Conservation (phyloP, 2,888 invertebrate genomes). For the Schrankia costaestrigalis region DNA sequence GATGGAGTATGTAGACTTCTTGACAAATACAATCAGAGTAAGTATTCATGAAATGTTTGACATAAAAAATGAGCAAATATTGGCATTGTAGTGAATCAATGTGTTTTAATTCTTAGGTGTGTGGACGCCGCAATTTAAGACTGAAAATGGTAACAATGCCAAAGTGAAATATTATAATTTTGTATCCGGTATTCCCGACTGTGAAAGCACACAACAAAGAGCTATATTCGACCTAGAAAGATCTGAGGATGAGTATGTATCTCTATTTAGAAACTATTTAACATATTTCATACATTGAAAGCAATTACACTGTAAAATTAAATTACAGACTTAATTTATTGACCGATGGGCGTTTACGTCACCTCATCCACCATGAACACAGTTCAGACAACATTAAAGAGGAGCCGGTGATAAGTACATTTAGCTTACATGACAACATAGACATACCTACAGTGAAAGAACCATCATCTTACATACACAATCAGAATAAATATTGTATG, state of each 20-base stretch:
- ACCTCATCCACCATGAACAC: constrained; percentile 83
- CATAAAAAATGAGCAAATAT: background rate
- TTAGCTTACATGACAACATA: constrained; percentile 57
- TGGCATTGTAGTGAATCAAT: background rate
- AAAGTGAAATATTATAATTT: constrained; percentile 80
- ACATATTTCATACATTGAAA: background rate
- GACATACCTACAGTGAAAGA: constrained; percentile 72
- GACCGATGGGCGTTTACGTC: constrained; percentile 86
- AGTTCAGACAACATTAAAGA: constrained; percentile 68
- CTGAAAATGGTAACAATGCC: constrained; percentile 80
- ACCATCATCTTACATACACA: constrained; percentile 84
- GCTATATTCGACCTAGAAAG: constrained; percentile 83
- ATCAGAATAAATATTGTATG: constrained; percentile 88
- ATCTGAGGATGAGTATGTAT: constrained; percentile 79
- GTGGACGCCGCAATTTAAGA: constrained; percentile 84
- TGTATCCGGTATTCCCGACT: constrained; percentile 84
- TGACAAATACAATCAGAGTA: constrained; percentile 81
- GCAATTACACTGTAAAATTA: background rate
- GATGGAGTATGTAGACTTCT: constrained; percentile 84
- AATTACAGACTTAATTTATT: constrained; percentile 81
- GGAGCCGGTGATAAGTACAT: constrained; percentile 45
- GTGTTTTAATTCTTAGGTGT: constrained; percentile 45
- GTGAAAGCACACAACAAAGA: constrained; percentile 85
- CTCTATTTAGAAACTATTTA: constrained; percentile 1
- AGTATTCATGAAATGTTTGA: constrained; percentile 34